Evolutionary conservation across 1,140 invertebrate genomes (phyloP), one percentile per base, ranked within the genome.

Genomic region (Bombus ignitus): DNA sequence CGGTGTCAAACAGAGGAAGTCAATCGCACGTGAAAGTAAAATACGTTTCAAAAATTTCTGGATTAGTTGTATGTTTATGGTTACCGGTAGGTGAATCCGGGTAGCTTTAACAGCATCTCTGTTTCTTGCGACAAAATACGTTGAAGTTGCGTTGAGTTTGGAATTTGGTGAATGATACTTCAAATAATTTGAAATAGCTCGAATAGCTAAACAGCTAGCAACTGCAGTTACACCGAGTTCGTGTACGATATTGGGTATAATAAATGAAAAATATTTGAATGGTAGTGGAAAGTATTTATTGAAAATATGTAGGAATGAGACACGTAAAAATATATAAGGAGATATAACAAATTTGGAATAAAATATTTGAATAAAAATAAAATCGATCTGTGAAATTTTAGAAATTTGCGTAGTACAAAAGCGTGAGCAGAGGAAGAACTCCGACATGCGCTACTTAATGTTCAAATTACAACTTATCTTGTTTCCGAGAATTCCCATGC

Each of bases 1-100:
- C 42, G 37, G 39, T 22, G 42, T 70, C 76, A 71, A 57, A 66
- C 53, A 53, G 25, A 39, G 25, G 42, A 53, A 80, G 75, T 53
- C 79, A 78, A 66, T 88, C 70, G 42, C 53, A 57, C 72, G 85
- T 53, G 62, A 82, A 88, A 22, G 22, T 18, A 53, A 53, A 53
- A 53, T 53, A 53, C 47, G 47, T 53, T 22, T 22, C 18, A 53
- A 22, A 88, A 80, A 80, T 71, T 47, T 47, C n/a, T 73, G 39
- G 28, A 15, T 42, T 42, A n/a, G 28, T 28, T 32, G 9, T 44
- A 6, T 9, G 28, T 47, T 37, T 28, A 28, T 42, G 71, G 28
- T 72, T 44, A 28, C 5, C 3, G 42, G 9, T 47, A 32, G 18
- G 3, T 44, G 1, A 10, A 15, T n/a, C 0, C 39, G 18, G 3